Evolutionary conservation across 2,797 vertebrate genomes (phyloP), one percentile per base, ranked within the genome.

Genomic region (Paedocypris micromegethes): DNA sequence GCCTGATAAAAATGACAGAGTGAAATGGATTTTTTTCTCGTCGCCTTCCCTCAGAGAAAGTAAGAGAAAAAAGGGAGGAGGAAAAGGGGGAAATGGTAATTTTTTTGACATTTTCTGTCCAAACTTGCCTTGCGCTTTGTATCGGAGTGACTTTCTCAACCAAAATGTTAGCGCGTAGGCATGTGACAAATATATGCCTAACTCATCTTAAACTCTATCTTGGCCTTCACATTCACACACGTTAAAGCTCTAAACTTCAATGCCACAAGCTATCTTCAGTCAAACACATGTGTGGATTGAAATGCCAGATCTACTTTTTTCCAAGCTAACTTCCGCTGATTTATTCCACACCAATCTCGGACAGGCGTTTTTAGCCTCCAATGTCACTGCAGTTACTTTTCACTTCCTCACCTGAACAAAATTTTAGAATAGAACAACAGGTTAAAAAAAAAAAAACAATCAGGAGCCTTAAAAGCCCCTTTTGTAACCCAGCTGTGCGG

Each of bases 1-100:
- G 60, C 41, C 66, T 61, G 73, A 76, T 79, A 79, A 70, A 62
- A 49, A 9, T 61, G 70, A 72, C 70, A 69, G 72, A 53, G 53
- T 57, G 47, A 76, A 77, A 78, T 75, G 58, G 55, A 73, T 72
- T 73, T 67, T 67, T 66, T 53, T 41, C 63, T 57, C 65, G 23
- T 23, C 23, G 6, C 5, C 61, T 69, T 60, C 55, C 8, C 38
- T 55, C 53, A 55, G 52, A 43, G 40, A 61, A 58, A 68, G 45
- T 55, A 61, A 66, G 69, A 75, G 58, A 23, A 23, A 23, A 23
- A 23, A 23, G 23, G 23, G 23, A 23, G 23, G 23, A 23, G 23
- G 23, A 23, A 39, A 61, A 37, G n/a, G 43, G 39, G 9, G 56
- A 62, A 54, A 44, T 52, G 46, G 60, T 45, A 55, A 63, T 65